These are phyloP conservation scores for Scaptomyza flava DNA, from an alignment of 2,888 invertebrate species.

Conservation along the genomic window DNA sequence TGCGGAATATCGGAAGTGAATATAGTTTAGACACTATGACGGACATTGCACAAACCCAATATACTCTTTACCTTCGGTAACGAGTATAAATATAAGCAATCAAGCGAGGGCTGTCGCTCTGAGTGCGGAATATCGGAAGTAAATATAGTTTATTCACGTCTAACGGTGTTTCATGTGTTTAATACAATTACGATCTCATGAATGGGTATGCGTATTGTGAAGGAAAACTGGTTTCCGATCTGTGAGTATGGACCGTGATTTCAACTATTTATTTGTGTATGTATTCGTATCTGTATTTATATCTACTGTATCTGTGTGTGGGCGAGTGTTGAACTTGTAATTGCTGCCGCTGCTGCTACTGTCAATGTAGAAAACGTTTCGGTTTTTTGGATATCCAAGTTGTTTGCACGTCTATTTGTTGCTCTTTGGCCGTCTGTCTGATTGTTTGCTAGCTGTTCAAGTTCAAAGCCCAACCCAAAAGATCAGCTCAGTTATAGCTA, in stretches of 20 bases:
- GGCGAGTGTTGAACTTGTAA: conserved; percentile 63
- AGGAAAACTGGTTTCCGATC: conserved; percentile 70
- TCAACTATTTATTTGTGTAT: background rate
- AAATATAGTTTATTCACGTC: conserved; percentile 66
- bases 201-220: conserved; percentile 42
- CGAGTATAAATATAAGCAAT: conserved; percentile 27
- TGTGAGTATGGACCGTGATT: conserved; percentile 31
- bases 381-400: conserved; percentile 63
- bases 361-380: conserved; percentile 16
- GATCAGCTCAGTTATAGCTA: conserved; percentile 34
- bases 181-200: conserved; percentile 11
- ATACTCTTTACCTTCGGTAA: no score
- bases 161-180: conserved; percentile 61
- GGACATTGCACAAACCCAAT: no score
- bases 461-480: conserved; percentile 79
- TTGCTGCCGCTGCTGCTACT: conserved; percentile 24
- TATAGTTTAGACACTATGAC: conserved; percentile 45
- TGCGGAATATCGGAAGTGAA: conserved; percentile 56
- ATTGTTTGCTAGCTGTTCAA: conserved; percentile 54
- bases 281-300: conserved; percentile 16
- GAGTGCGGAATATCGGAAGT: conserved; percentile 55
- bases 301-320: conserved; percentile 31
- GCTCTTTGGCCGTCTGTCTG: conserved; percentile 9
- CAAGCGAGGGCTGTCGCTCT: conserved; percentile 32
- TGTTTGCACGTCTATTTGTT: conserved; percentile 37